Conservation (phyloP, 2,113 vertebrate genomes). For the Pedionomus torquatus region DNA sequence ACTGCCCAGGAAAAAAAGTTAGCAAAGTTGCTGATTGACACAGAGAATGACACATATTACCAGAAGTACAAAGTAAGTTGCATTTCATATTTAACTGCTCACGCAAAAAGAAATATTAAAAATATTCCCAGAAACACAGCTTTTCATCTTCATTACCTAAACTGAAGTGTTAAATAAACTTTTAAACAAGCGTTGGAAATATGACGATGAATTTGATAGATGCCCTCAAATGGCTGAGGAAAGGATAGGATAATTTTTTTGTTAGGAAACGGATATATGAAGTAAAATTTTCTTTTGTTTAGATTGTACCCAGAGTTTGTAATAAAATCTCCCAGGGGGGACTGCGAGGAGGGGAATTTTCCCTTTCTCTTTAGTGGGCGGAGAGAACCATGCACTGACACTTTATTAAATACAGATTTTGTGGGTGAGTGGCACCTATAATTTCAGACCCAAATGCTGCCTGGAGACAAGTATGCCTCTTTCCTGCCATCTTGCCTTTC, state of each 20-base stretch:
- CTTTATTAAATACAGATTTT: background rate
- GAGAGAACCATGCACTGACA: background rate
- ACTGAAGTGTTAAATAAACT: background rate
- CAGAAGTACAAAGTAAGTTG: constrained; percentile 85
- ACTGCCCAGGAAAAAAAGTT: constrained; percentile 83
- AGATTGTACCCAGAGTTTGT: background rate
- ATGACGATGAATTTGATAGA: background rate
- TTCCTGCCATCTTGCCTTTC: background rate
- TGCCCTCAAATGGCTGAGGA: background rate
- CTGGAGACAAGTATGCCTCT: background rate
- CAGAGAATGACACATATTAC: constrained; percentile 81
- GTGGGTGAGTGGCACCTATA: background rate
- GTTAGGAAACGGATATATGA: background rate
- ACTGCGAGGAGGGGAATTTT: background rate
- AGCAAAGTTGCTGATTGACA: constrained; percentile 79
- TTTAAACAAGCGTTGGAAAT: background rate
- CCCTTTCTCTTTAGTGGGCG: background rate
- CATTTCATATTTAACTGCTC: background rate
- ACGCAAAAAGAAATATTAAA: background rate
- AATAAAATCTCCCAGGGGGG: background rate
- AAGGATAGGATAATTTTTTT: background rate
- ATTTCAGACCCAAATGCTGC: constrained; percentile 7
- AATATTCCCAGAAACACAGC: background rate
- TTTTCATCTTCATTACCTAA: background rate
- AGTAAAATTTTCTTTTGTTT: background rate